Percentiles rank a stretch among this genome's conserved stretches.
These are phyloP conservation scores for Ellobius talpinus DNA, from an alignment of 2,113 vertebrate species.

Conservation along the genomic window DNA sequence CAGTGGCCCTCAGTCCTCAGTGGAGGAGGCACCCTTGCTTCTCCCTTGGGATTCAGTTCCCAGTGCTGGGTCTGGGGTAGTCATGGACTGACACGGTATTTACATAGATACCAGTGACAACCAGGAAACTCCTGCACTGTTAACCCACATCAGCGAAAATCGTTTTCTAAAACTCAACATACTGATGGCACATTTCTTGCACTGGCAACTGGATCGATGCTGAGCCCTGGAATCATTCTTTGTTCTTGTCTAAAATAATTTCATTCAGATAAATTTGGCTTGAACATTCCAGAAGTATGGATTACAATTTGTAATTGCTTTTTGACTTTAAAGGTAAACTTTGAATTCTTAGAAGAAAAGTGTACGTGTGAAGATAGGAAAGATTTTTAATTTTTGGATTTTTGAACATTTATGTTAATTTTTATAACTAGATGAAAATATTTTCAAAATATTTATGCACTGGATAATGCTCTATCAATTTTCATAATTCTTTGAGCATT, in stretches of 20 bases:
- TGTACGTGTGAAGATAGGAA: neutral
- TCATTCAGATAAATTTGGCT: slow-evolving; percentile 54
- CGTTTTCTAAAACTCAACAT: neutral
- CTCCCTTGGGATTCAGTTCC: slow-evolving; percentile 46
- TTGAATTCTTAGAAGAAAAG: slow-evolving; percentile 11
- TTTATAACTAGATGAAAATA: slow-evolving; percentile 22
- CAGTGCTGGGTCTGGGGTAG: neutral
- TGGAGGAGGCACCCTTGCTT: neutral
- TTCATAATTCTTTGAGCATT: slow-evolving; percentile 48
- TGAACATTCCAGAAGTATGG: neutral
- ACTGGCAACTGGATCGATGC: neutral
- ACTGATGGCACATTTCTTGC: neutral
- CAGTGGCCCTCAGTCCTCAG: neutral
- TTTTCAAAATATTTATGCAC: neutral
- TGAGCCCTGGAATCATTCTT: neutral
- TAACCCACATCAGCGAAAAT: neutral
- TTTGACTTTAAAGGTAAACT: slow-evolving; percentile 42
- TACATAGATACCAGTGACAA: neutral
- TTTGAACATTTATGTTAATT: slow-evolving; percentile 35
- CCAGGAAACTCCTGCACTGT: neutral
- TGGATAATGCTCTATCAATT: neutral
- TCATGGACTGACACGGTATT: neutral
- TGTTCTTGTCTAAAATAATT: slow-evolving; percentile 17
- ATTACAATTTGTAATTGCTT: neutral
- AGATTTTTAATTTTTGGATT: neutral